Base-by-base conservation (phyloP, 2,797 vertebrate genomes). In the Pseudomugil gertrudae region DNA sequence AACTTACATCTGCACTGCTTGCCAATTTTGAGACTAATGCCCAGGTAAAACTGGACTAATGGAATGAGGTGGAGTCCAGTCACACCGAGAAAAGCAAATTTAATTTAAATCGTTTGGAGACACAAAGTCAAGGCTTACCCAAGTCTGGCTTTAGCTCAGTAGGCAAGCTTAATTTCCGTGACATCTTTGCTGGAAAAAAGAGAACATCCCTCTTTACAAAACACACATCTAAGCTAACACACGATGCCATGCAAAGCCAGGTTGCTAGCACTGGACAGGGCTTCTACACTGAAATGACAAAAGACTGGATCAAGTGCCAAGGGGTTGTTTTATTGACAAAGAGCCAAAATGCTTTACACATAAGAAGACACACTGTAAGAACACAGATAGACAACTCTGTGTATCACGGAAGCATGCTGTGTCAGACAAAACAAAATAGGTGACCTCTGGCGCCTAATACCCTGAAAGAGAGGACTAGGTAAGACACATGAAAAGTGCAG, bases 81-180 rank as follows among this genome's bases (percentile, higher is more conserved):
- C 57, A 30, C 48, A 79, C 76, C 69, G 77, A 81, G 43, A 69
- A 66, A 73, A 53, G 56, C 72, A 81, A 57, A 78, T 68, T 86
- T 72, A 77, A 89, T 84, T 85, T 88, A 89, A 77, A 73, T 75
- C 84, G 73, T 84, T 90, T 92, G 86, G 87, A 87, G 90, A 89
- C 92, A 91, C 92, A 71, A 91, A 93, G 91, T 94, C 89, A 87
- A 92, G 90, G 94, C 97, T 98, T 98, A 99, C 97, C 97, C 95
- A 99, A 94, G 92, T 99, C 97, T 95, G 97, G 97, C 96, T 99
- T 99, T 95, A 99, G 95, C 93, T 99, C 97, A 95, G 98, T 99
- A 95, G 98, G 98, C 95, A 99, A 97, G 95, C 98, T 99, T 97
- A 99, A 96, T 95, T 99, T 99, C 94, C 98, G 97, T 95, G 97